Conservation (phyloP, 1,140 invertebrate species). For the Drosophila leontia region DNA sequence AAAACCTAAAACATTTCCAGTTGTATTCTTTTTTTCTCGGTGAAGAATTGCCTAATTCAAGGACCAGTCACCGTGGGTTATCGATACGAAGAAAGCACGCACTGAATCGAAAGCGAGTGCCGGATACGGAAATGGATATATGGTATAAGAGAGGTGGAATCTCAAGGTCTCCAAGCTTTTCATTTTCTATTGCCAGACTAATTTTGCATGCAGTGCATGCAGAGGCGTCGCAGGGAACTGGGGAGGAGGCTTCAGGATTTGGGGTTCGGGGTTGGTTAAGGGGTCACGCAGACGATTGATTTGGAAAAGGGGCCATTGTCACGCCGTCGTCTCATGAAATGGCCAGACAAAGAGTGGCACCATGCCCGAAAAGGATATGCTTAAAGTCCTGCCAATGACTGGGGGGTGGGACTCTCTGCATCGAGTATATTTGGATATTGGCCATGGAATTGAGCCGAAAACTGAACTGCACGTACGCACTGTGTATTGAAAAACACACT, state of each 20-base stretch:
- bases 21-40: background rate
- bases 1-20: too few relatives aligned
- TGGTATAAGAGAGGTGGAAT: constrained; percentile 17
- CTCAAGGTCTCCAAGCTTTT: constrained; percentile 76
- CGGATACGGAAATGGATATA: constrained; percentile 71
- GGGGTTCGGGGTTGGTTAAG: constrained; percentile 6
- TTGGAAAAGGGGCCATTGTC: constrained; percentile 77
- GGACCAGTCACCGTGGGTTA: constrained; percentile 22
- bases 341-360: constrained; percentile 11
- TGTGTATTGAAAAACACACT: constrained; percentile 58
- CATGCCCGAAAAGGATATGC: constrained; percentile 57
- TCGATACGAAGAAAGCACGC: constrained; percentile 55
- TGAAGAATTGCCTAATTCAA: constrained; percentile 42
- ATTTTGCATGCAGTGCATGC: constrained; percentile 78
- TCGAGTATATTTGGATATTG: constrained; percentile 17
- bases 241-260: background rate
- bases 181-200: constrained; percentile 64
- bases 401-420: background rate
- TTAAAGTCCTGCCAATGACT: constrained; percentile 46
- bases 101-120: constrained; percentile 61
- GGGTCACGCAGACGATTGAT: constrained; percentile 80
- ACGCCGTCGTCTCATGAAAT: constrained; percentile 66
- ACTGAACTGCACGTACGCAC: constrained; percentile 64
- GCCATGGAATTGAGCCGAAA: constrained; percentile 1
- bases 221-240: constrained; percentile 23